phyloP scores from a whole-genome alignment of 2,888 invertebrate species.

The Torymus auratus region DNA sequence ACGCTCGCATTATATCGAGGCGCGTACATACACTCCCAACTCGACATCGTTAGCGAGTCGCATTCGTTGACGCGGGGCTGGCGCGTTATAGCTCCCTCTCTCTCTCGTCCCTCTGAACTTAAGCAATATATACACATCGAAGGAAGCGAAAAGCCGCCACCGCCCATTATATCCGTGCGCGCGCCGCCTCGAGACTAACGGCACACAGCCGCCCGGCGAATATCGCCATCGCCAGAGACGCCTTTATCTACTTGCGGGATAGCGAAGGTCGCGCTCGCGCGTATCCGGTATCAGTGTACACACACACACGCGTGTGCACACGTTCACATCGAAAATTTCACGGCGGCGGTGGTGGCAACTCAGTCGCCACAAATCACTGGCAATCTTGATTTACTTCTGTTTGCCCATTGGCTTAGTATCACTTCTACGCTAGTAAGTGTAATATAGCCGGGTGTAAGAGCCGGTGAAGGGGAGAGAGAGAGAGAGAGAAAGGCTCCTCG shows the following conservation, averaged over 20 bases:
- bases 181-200: background rate
- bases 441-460: conserved; percentile 65
- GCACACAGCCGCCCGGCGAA: conserved; percentile 1
- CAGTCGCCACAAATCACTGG: conserved; percentile 74
- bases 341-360: conserved; percentile 58
- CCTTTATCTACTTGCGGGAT: conserved; percentile 66
- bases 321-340: conserved; percentile 17
- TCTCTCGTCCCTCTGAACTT: conserved; percentile 23
- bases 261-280: conserved; percentile 61
- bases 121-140: conserved; percentile 24
- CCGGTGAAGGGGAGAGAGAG: conserved; percentile 17
- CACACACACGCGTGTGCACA: background rate
- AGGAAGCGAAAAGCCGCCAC: conserved; percentile 2
- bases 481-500: conserved; percentile 14
- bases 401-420: conserved; percentile 76
- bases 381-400: conserved; percentile 76
- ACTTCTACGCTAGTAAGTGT: conserved; percentile 70
- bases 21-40: background rate
- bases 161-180: conserved; percentile 23
- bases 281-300: conserved; percentile 63
- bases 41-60: conserved; percentile 17
- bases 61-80: conserved; percentile 12
- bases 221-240: conserved; percentile 61
- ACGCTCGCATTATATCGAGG: conserved; percentile 14
- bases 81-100: too few relatives aligned